phyloP scores from a whole-genome alignment of 2,113 vertebrate species.

The Phycodurus eques region DNA sequence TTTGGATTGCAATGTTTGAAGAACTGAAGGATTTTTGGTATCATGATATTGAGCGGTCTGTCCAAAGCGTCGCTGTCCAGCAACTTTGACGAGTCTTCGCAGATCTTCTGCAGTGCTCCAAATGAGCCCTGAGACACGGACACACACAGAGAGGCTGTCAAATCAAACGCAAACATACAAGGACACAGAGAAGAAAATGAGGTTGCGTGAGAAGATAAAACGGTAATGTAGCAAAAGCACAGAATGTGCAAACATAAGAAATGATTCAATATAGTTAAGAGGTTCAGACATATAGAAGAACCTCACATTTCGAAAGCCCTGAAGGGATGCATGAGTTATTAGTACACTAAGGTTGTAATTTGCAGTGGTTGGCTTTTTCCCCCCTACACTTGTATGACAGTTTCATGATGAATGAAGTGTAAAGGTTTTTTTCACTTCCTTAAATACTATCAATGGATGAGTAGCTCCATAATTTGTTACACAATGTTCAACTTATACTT shows the following conservation, averaged over 20 bases:
- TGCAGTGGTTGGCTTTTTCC: not conserved
- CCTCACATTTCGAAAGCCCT: not conserved
- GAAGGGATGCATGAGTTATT: not conserved
- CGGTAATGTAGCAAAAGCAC: not conserved
- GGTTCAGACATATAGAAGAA: not conserved
- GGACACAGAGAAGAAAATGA: slow-evolving; percentile 52
- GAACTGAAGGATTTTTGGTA: slow-evolving; percentile 94
- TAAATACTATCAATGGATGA: no score
- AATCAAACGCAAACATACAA: slow-evolving; percentile 61
- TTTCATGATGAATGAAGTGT: not conserved
- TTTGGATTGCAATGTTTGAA: slow-evolving; percentile 97
- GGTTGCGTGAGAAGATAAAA: slow-evolving; percentile 49
- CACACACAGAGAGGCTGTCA: slow-evolving; percentile 60
- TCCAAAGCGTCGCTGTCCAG: slow-evolving; percentile 93
- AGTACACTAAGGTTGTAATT: not conserved
- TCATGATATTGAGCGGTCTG: slow-evolving; percentile 92
- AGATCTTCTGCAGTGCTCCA: slow-evolving; percentile 93
- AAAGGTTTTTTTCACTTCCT: not conserved
- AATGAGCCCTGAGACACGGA: slow-evolving; percentile 83
- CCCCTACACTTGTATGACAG: not conserved
- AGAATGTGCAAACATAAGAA: not conserved
- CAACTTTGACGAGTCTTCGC: slow-evolving; percentile 92
- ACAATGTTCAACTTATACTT: no score
- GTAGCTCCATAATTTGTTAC: no score
- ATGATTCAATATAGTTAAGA: not conserved